These are phyloP conservation scores for Girardia tigrina DNA, from an alignment of 2,888 invertebrate species.

Conservation along the genomic window DNA sequence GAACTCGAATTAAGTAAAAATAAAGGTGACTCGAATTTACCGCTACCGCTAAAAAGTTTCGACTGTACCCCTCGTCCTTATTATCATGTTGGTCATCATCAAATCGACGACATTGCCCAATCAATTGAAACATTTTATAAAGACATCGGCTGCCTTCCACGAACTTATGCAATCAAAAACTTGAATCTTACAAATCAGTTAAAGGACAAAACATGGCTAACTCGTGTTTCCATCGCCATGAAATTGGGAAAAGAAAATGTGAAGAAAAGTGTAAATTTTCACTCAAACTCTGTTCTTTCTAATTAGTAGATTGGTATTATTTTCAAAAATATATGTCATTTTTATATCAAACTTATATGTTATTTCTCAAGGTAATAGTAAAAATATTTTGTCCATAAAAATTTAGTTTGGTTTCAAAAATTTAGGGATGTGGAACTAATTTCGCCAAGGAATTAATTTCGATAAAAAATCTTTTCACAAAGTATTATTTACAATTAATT, in stretches of 20 bases:
- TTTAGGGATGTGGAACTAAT: too few relatives aligned
- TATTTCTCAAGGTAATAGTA: too few relatives aligned
- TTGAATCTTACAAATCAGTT: conserved; percentile 46
- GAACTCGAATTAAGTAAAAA: background rate
- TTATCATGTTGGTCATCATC: conserved; percentile 38
- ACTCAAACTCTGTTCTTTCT: conserved; percentile 10
- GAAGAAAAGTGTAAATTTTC: conserved; percentile 38
- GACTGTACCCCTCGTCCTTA: conserved; percentile 43
- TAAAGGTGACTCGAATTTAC: conserved; percentile 33
- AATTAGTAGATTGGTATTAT: background rate
- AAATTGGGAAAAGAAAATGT: conserved; percentile 43
- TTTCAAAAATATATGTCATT: background rate
- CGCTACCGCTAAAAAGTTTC: conserved; percentile 43
- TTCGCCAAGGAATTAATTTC: too few relatives aligned
- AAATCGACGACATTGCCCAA: conserved; percentile 41
- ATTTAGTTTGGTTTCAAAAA: too few relatives aligned
- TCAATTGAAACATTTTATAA: conserved; percentile 42
- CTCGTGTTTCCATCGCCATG: conserved; percentile 46
- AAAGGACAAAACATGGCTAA: conserved; percentile 48
- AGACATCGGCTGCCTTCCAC: conserved; percentile 42
- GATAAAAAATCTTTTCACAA: too few relatives aligned
- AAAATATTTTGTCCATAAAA: too few relatives aligned
- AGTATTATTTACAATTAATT: too few relatives aligned
- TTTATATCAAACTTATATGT: background rate
- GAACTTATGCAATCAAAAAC: conserved; percentile 47